Evolutionary conservation across 2,888 invertebrate species (phyloP).

Genomic region (Sialis lutaria): DNA sequence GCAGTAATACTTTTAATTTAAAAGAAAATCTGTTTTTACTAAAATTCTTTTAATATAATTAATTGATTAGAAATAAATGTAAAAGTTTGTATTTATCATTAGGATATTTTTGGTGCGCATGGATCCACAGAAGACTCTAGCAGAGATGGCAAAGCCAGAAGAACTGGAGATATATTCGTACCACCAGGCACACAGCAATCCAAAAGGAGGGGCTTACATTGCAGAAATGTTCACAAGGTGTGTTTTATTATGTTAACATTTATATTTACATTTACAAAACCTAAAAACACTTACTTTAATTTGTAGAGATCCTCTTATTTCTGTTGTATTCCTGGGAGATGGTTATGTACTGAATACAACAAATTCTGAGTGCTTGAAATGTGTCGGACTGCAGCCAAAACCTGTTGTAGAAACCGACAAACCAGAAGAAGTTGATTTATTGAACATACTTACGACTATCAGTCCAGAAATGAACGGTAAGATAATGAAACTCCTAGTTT

Average conservation of each 20-base stretch:
- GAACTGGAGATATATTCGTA: constrained; percentile 55
- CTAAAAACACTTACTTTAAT: constrained; percentile 2
- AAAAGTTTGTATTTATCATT: not conserved
- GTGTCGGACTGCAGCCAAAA: constrained; percentile 26
- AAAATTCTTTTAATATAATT: not conserved
- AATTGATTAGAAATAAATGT: too few species aligned
- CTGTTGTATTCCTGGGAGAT: constrained; percentile 60
- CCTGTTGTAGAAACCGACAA: not conserved
- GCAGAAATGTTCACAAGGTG: constrained; percentile 70
- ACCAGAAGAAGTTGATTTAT: not conserved
- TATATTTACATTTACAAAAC: not conserved
- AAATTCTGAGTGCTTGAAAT: constrained; percentile 26
- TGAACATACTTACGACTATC: too few species aligned
- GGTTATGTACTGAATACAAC: constrained; percentile 26
- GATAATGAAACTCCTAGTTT: constrained; percentile 15
- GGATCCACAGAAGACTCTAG: constrained; percentile 38
- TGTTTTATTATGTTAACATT: not conserved
- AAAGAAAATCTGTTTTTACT: not conserved
- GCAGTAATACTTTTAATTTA: too few species aligned
- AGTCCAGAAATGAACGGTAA: not conserved
- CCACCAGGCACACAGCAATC: constrained; percentile 48
- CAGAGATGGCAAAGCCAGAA: constrained; percentile 48
- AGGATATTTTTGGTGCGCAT: constrained; percentile 63
- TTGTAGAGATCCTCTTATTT: constrained; percentile 37
- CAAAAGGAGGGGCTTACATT: constrained; percentile 62